These are phyloP conservation scores for Rutilus rutilus DNA, from an alignment of 2,113 vertebrate genomes.

Conservation along the genomic window DNA sequence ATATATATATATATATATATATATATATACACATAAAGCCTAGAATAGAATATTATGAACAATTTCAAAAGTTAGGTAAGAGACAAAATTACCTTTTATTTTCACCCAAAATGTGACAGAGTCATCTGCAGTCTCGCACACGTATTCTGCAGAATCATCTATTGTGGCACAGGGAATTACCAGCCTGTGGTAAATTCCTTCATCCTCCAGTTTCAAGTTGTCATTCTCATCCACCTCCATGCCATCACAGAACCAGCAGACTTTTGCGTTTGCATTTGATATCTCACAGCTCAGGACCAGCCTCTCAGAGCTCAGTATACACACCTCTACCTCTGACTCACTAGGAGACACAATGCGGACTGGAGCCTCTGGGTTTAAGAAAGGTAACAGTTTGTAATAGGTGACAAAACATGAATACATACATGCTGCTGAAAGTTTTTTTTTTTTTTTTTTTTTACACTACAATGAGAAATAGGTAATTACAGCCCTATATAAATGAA, in stretches of 20 bases:
- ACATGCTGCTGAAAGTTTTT: neutral
- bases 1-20: too few relatives aligned
- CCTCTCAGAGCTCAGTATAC: constrained; percentile 69
- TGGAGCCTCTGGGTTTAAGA: constrained; percentile 74
- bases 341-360: constrained; percentile 79
- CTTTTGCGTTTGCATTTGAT: constrained; percentile 67
- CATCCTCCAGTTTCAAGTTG: constrained; percentile 74
- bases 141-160: constrained; percentile 81
- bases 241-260: constrained; percentile 85
- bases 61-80: neutral
- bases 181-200: constrained; percentile 73
- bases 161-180: constrained; percentile 74
- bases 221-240: constrained; percentile 77
- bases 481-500: neutral
- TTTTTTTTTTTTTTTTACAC: neutral
- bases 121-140: constrained; percentile 83
- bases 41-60: neutral
- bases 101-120: constrained; percentile 82
- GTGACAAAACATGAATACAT: neutral
- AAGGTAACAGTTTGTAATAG: neutral
- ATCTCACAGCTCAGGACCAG: constrained; percentile 86
- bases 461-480: neutral
- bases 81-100: constrained; percentile 76
- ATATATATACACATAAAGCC: too few relatives aligned
- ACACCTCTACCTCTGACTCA: constrained; percentile 67